A percentile compares a stretch with the other conserved stretches of the same genome.
These are phyloP conservation scores for Tridacna gigas DNA, from an alignment of 2,888 invertebrate genomes.

Conservation along the genomic window DNA sequence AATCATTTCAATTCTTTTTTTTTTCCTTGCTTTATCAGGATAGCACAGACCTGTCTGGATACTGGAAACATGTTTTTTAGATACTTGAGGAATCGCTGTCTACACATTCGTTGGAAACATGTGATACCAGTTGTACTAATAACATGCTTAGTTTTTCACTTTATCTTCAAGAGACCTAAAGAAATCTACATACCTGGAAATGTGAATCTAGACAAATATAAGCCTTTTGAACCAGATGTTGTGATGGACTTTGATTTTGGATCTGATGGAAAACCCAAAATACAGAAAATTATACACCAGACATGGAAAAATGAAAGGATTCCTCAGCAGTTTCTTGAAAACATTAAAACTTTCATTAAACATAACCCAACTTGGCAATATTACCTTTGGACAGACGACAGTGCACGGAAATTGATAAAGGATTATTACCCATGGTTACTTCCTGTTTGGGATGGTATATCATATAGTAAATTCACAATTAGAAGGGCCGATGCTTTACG, in stretches of 20 bases:
- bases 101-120: neutral
- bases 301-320: constrained; percentile 72
- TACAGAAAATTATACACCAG: constrained; percentile 72
- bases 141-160: neutral
- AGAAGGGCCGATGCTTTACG: constrained; percentile 79
- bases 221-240: constrained; percentile 25
- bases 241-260: constrained; percentile 11
- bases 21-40: no score
- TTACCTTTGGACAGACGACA: constrained; percentile 82
- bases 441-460: constrained; percentile 72
- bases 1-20: no score
- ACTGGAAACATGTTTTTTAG: no score
- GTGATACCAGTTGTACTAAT: neutral
- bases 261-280: constrained; percentile 8
- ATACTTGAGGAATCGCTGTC: no score
- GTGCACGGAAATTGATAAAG: constrained; percentile 74
- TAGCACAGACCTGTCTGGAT: no score
- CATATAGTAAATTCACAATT: constrained; percentile 64
- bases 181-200: constrained; percentile 23
- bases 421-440: constrained; percentile 74
- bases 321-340: constrained; percentile 69
- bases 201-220: constrained; percentile 22
- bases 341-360: constrained; percentile 75
- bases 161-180: constrained; percentile 8
- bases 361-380: constrained; percentile 81